Conservation (phyloP, 2,797 vertebrate genomes). For the Falco novaeseelandiae region DNA sequence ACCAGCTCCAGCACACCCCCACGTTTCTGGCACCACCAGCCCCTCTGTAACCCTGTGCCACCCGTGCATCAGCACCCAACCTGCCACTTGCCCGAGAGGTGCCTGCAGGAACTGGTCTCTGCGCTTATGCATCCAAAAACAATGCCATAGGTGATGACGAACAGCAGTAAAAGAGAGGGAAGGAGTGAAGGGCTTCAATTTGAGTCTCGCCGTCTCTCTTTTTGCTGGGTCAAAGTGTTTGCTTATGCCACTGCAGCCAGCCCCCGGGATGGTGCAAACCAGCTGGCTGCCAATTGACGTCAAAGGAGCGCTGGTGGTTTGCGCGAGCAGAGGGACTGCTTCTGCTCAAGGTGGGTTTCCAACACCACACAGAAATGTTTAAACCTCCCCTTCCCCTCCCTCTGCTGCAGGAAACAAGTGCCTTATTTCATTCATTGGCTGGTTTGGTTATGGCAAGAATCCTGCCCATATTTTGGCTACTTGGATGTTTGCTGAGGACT, state of each 20-base stretch:
- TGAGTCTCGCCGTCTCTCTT: rapidly evolving
- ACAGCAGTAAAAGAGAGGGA: rapidly evolving
- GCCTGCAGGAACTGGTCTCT: not conserved
- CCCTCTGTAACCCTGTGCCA: rapidly evolving
- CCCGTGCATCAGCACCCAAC: rapidly evolving
- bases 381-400: not conserved
- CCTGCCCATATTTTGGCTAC: conserved; percentile 48
- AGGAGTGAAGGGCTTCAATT: not conserved
- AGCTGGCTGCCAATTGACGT: conserved; percentile 25
- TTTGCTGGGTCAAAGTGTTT: not conserved
- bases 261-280: not conserved
- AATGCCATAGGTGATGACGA: not conserved
- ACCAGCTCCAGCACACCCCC: no score
- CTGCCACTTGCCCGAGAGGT: rapidly evolving
- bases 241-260: not conserved
- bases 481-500: conserved; percentile 27
- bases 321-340: not conserved
- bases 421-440: conserved; percentile 27
- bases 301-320: conserved; percentile 30
- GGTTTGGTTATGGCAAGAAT: conserved; percentile 42
- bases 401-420: conserved; percentile 21
- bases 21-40: not conserved
- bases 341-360: conserved; percentile 41
- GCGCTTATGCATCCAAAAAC: not conserved
- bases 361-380: conserved; percentile 22